Conservation (phyloP, 2,797 vertebrate genomes). For the Antrozous pallidus region DNA sequence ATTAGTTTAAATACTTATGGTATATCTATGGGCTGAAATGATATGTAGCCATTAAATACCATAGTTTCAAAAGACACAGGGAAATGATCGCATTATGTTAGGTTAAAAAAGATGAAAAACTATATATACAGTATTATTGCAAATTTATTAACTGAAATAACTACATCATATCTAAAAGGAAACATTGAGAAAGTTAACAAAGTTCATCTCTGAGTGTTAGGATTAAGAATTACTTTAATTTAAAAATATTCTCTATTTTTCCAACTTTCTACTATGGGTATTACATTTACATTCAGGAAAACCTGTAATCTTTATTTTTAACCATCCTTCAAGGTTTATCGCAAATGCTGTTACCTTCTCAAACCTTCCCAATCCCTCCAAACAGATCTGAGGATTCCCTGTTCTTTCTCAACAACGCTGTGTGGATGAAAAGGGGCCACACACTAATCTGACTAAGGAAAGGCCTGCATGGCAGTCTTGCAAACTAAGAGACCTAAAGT, state of each 20-base stretch:
- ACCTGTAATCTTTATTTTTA: conserved; percentile 25
- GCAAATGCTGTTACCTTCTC: not conserved
- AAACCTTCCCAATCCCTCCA: conserved; percentile 7
- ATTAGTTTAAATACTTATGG: conserved; percentile 21
- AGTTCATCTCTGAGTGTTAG: conserved; percentile 38
- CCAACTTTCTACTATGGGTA: conserved; percentile 16
- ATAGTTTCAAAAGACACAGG: conserved; percentile 39
- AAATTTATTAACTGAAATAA: conserved; percentile 60
- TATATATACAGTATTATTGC: conserved; percentile 30
- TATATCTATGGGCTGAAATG: conserved; percentile 21
- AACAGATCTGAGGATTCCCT: not conserved
- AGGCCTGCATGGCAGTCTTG: too few relatives aligned
- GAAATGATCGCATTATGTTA: conserved; percentile 27
- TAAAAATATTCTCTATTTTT: conserved; percentile 4
- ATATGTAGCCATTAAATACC: conserved; percentile 43
- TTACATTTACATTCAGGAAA: conserved; percentile 31
- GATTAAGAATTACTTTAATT: conserved; percentile 43
- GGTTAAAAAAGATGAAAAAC: conserved; percentile 12
- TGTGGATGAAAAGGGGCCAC: not conserved
- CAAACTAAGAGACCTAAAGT: too few relatives aligned
- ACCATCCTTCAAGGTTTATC: not conserved
- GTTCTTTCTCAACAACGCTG: not conserved
- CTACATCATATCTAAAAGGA: conserved; percentile 15
- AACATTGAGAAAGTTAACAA: conserved; percentile 50
- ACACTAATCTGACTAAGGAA: too few relatives aligned